Percentiles rank a stretch among this genome's conserved stretches.
These are phyloP conservation scores for Panthera uncia DNA, from an alignment of 2,113 vertebrate genomes.

Conservation along the genomic window DNA sequence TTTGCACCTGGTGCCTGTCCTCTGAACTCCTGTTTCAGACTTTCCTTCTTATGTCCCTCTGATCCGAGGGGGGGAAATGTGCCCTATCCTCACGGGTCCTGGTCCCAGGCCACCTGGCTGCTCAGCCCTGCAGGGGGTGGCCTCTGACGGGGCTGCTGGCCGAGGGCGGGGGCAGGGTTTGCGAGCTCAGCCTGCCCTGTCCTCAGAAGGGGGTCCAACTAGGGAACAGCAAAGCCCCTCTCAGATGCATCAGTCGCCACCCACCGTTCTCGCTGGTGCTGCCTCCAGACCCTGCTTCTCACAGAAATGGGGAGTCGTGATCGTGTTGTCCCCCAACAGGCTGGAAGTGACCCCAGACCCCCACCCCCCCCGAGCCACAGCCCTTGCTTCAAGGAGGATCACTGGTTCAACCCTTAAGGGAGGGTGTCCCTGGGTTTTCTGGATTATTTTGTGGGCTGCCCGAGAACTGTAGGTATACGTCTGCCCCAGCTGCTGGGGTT, in stretches of 20 bases:
- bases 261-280: not conserved
- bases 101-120: not conserved
- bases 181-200: not conserved
- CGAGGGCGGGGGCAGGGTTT: not conserved
- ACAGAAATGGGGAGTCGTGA: not conserved
- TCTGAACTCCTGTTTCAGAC: not conserved
- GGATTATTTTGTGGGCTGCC: not conserved
- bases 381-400: not conserved
- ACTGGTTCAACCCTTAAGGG: not conserved
- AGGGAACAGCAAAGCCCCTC: not conserved
- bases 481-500: not conserved
- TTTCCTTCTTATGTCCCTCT: not conserved
- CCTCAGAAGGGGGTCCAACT: not conserved
- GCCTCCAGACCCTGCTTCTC: not conserved
- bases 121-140: not conserved
- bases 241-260: rapidly evolving
- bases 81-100: not conserved
- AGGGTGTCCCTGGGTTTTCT: not conserved
- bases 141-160: not conserved
- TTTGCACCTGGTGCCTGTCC: not conserved
- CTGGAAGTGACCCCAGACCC: not conserved
- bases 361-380: not conserved
- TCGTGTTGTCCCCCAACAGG: not conserved
- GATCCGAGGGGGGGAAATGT: not conserved
- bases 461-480: not conserved